phyloP scores from a whole-genome alignment of 2,797 vertebrate species.

The Scleropages formosus region DNA sequence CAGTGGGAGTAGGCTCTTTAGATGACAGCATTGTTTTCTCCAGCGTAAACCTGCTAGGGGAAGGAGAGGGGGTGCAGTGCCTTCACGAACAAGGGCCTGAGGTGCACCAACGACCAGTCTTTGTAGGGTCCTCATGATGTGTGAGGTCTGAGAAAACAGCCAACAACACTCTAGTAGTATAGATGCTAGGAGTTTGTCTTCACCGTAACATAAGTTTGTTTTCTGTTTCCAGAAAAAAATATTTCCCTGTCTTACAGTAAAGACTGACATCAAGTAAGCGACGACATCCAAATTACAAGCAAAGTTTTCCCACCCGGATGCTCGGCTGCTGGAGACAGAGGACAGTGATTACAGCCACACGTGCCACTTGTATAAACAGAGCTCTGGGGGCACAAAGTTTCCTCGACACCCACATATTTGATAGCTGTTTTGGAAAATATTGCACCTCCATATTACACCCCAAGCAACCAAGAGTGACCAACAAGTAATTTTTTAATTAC shows the following conservation, averaged over 20 bases:
- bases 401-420: conserved; percentile 39
- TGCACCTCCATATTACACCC: conserved; percentile 43
- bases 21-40: no score
- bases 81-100: no score
- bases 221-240: conserved; percentile 28
- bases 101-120: neutral
- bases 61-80: no score
- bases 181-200: conserved; percentile 31
- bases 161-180: neutral
- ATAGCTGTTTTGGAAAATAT: conserved; percentile 32
- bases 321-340: conserved; percentile 28
- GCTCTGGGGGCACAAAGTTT: conserved; percentile 14
- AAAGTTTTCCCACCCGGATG: conserved; percentile 14
- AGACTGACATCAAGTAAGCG: conserved; percentile 6
- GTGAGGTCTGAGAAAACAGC: neutral
- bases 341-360: conserved; percentile 29
- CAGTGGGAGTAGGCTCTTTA: no score
- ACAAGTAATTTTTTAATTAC: no score
- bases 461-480: conserved; percentile 12
- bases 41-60: no score
- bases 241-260: conserved; percentile 16
- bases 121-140: neutral
- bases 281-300: conserved; percentile 29
- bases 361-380: conserved; percentile 22
- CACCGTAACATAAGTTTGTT: conserved; percentile 39